phyloP scores from a whole-genome alignment of 2,797 vertebrate genomes.

The Crypturellus tataupa region DNA sequence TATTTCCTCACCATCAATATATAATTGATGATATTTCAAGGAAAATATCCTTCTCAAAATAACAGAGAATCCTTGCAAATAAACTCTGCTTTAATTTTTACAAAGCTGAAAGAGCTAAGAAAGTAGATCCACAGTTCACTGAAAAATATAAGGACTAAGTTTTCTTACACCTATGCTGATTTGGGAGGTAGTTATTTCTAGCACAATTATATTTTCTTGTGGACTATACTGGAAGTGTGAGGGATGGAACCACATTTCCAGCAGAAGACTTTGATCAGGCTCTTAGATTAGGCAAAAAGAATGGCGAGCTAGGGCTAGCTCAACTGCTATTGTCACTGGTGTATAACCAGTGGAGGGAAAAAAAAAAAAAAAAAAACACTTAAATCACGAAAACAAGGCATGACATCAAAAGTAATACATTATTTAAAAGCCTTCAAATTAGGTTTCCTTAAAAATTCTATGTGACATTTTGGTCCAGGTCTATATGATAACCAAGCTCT shows the following conservation, averaged over 20 bases:
- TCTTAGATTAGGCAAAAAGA: background rate
- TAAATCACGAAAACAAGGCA: background rate
- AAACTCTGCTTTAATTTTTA: background rate
- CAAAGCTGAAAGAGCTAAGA: background rate
- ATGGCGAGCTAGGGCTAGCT: background rate
- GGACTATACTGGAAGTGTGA: background rate
- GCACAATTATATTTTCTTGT: background rate
- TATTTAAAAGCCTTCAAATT: background rate
- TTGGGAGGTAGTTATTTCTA: background rate
- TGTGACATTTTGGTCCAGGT: background rate
- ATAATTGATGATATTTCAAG: background rate
- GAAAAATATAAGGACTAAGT: background rate
- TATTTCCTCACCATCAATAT: background rate
- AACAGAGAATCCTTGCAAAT: background rate
- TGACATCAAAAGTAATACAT: background rate
- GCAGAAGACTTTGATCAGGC: background rate
- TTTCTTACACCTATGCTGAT: background rate
- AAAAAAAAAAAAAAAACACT: background rate
- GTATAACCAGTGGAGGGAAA: no score
- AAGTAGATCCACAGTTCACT: background rate
- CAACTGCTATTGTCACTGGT: no score
- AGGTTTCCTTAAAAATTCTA: background rate
- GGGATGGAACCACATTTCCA: constrained; percentile 17
- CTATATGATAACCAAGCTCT: background rate
- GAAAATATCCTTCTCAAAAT: background rate